These are phyloP conservation scores for Poeciliopsis prolifica DNA, from an alignment of 2,113 vertebrate species.

Conservation along the genomic window DNA sequence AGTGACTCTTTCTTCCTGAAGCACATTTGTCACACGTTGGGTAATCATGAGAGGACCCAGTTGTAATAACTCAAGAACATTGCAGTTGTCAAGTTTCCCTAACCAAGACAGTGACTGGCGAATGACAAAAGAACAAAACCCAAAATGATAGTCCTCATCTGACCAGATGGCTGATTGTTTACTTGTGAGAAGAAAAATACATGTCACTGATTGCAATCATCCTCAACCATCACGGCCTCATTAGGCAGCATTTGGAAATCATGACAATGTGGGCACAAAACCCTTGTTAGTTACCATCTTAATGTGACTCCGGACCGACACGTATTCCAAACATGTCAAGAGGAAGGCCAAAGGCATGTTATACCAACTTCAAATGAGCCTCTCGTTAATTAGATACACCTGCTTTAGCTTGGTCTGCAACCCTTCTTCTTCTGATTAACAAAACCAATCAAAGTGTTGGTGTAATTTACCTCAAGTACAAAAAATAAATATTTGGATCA, in stretches of 20 bases:
- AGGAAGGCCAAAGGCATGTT: conserved; percentile 29
- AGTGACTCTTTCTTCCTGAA: conserved; percentile 25
- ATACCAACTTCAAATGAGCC: conserved; percentile 57
- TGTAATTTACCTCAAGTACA: conserved; percentile 33
- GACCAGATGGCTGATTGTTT: conserved; percentile 77
- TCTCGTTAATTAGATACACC: conserved; percentile 69
- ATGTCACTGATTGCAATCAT: conserved; percentile 76
- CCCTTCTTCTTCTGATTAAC: conserved; percentile 39
- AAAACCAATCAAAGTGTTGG: conserved; percentile 19
- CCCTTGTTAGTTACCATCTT: conserved; percentile 70
- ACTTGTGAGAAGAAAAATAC: conserved; percentile 39
- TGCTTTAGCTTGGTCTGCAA: conserved; percentile 37
- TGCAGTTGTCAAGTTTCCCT: conserved; percentile 4
- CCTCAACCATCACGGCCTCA: conserved; percentile 57
- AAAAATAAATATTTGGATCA: conserved; percentile 11
- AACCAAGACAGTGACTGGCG: conserved; percentile 20
- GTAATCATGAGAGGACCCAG: conserved; percentile 4
- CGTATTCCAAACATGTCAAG: conserved; percentile 27
- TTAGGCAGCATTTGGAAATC: conserved; percentile 62
- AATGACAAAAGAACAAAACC: conserved; percentile 41
- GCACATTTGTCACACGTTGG: conserved; percentile 7
- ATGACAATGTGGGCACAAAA: conserved; percentile 34
- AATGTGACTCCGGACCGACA: conserved; percentile 48
- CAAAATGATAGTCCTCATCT: conserved; percentile 53
- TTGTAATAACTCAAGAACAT: conserved; percentile 5